Base-by-base conservation (phyloP, 2,888 invertebrate genomes). In the Lasioglossum zephyrum region DNA sequence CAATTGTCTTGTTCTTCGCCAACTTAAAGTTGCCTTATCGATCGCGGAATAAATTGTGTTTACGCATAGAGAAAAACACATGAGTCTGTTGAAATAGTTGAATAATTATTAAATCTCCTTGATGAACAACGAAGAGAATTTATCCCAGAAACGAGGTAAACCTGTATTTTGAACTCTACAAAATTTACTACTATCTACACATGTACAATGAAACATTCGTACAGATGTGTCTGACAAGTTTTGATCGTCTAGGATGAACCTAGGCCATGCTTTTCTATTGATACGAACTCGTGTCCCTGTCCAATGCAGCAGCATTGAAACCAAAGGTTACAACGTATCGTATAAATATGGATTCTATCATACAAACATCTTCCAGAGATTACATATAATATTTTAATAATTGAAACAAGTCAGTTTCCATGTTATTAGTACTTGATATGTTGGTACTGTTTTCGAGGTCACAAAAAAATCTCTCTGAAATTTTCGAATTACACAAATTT, bases 101-200 rank as follows among this genome's bases (percentile, higher is more conserved):
- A 69, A 16, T 22, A 9, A 69, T 69, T 69, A 11, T 39, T 39
- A 69, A 69, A 69, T 69, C 69, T 69, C 69, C 69, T 69, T 69
- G 69, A 69, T 69, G 39, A 3, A 69, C 22, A 22, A 63, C 3
- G 36, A 22, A 11, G 39, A 22, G 39, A 69, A 39, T 69, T 36
- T 22, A 39, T 66, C 22, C 36, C 22, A 69, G 8, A 69, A 31
- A 66, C 0, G 66, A 66, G 31, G 22, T 36, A 39, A 69, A 18
- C 69, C 69, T 69, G 4, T 22, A 39, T 39, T 9, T 69, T 9
- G 22, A 39, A 69, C 9, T 22, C 9, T 26, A 63, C 36, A 63
- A 63, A 2, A 69, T 69, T 69, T 39, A 22, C 39, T 69, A 39
- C 9, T 4, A 22, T 22, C 22, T 36, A 66, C 36, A 66, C 36